These are phyloP conservation scores for Orycteropus afer DNA, from an alignment of 2,113 vertebrate genomes.

Conservation along the genomic window DNA sequence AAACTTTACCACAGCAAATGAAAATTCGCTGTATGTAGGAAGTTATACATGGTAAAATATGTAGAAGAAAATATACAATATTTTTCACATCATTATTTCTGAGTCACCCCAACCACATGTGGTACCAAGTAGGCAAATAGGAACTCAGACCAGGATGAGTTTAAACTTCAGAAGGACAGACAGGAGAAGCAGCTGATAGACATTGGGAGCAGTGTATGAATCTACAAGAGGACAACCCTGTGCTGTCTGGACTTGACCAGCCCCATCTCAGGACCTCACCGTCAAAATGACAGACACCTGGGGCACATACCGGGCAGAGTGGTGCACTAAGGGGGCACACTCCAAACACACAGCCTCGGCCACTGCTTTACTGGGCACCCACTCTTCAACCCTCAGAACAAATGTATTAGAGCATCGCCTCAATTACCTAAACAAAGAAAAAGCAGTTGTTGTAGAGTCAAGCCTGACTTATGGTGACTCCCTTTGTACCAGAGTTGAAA, in stretches of 20 bases:
- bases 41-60: not conserved
- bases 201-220: not conserved
- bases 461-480: too few relatives aligned
- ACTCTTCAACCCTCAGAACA: not conserved
- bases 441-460: too few relatives aligned
- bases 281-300: rapidly evolving
- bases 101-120: not conserved
- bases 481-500: too few relatives aligned
- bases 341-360: not conserved
- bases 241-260: rapidly evolving
- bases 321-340: rapidly evolving
- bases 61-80: not conserved
- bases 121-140: not conserved
- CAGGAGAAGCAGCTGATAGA: not conserved
- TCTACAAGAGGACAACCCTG: not conserved
- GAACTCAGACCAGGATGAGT: not conserved
- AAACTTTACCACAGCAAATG: not conserved
- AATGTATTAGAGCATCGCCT: not conserved
- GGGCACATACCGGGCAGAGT: rapidly evolving
- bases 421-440: too few relatives aligned
- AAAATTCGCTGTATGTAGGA: slow-evolving; percentile 11
- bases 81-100: not conserved
- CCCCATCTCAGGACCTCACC: not conserved
- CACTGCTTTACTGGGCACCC: not conserved
- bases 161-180: not conserved